phyloP scores from a whole-genome alignment of 2,113 vertebrate genomes.

The Notarius quadriscutis region DNA sequence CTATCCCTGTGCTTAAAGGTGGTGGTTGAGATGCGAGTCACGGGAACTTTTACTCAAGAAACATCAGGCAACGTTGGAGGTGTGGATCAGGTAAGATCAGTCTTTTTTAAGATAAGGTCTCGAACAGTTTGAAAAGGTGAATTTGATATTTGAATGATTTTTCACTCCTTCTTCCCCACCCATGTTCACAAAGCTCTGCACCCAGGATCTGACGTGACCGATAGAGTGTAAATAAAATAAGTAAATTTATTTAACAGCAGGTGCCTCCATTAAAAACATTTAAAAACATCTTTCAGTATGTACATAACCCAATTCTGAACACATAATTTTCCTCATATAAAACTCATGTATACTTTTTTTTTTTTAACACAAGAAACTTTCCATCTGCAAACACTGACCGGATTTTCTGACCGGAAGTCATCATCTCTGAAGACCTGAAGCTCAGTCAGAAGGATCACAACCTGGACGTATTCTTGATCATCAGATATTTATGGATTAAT shows the following conservation, averaged over 20 bases:
- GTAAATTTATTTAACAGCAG: no score
- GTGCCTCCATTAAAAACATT: no score
- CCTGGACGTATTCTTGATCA: background rate
- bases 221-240: background rate
- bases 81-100: background rate
- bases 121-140: no score
- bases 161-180: background rate
- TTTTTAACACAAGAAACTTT: background rate
- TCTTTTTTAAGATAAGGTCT: background rate
- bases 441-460: background rate
- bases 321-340: background rate
- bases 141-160: background rate
- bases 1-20: no score
- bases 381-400: background rate
- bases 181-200: background rate
- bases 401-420: background rate
- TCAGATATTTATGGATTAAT: constrained; percentile 18
- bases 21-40: no score
- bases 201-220: background rate
- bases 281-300: background rate
- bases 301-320: background rate
- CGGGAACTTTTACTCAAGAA: background rate
- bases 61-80: background rate
- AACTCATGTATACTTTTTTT: background rate
- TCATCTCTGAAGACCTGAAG: background rate